Percentiles rank a stretch among this genome's conserved stretches.
Evolutionary conservation across 2,113 vertebrate genomes (phyloP).

Genomic region (Felis chaus): DNA sequence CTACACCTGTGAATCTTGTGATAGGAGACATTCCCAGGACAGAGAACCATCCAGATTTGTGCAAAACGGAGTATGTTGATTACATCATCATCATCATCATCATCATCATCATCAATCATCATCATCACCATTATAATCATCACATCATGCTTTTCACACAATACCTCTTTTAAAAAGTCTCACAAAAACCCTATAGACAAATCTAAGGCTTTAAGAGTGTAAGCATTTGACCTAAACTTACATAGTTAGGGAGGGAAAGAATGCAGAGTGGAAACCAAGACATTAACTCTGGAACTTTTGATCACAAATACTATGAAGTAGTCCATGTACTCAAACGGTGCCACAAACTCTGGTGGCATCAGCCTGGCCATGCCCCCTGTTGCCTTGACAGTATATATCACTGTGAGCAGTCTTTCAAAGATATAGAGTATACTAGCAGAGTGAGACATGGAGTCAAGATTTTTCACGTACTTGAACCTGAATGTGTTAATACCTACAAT

Average conservation of each 20-base stretch:
- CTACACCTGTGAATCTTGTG: neutral
- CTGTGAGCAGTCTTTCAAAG: neutral
- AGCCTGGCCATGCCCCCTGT: neutral
- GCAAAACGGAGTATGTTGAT: neutral
- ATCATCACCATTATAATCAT: neutral
- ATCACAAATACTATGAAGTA: neutral
- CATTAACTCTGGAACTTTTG: neutral
- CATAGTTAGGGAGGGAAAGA: neutral
- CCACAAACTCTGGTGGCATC: neutral
- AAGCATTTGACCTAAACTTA: neutral
- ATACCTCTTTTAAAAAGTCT: neutral
- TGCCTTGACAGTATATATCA: too few species aligned
- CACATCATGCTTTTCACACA: neutral
- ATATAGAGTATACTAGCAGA: fast-evolving
- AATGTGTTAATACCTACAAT: neutral
- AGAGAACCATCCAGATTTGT: neutral
- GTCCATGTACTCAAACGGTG: neutral
- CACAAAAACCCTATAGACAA: neutral
- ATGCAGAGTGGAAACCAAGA: neutral
- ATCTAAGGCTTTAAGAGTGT: neutral
- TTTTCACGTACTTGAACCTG: neutral
- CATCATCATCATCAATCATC: neutral
- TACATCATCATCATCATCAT: neutral
- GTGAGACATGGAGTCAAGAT: fast-evolving
- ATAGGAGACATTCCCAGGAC: neutral